Base-by-base conservation (phyloP, 2,113 vertebrate genomes). In the Corythornis madagascariensis region DNA sequence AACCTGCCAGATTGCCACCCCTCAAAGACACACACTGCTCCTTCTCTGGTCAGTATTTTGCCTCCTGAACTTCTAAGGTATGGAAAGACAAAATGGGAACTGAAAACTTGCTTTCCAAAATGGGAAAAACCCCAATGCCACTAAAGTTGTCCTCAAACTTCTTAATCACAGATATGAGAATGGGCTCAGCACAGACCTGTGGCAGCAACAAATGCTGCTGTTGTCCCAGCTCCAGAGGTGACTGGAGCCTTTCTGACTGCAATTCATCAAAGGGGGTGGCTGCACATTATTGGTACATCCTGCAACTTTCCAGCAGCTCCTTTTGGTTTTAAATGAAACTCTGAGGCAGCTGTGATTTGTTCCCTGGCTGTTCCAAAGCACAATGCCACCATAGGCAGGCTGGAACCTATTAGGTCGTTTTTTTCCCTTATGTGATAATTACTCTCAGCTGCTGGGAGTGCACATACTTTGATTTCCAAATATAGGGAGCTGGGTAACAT, bases 321-420 rank as follows among this genome's bases (percentile, higher is more conserved):
- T 11, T 11, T 20, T 16, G 16, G 19, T 38, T 77, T 31, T 15
- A 85, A 60, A 50, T 56, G 43, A 83, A 63, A 60, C 78, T 78
- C 52, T 10, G 21, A 53, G 71, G 35, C 52, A 7, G 0, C 33
- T 59, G 26, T 2, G 2, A 16, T 69, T 83, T 4, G 2, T 66
- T 25, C 17, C 22, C 38, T 15, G 25, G 14, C 83, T 86, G 26
- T 57, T 91, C 60, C 40, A 70, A 80, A 83, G 29, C 8, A 0
- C 0, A 0, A 22, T 80, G 40, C 38, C 31, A 64, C 33, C 57
- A 59, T 16, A 65, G 65, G 65, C 64, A 65, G 50, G 45, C 77
- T 93, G 77, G 75, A 96, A 94, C n/a, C 40, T 28, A 93, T 95
- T 52, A 92, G 57, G 45, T 42, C 3, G 13, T 70, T 69, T 77